phyloP scores from a whole-genome alignment of 2,113 vertebrate genomes.

The Vicugna pacos region DNA sequence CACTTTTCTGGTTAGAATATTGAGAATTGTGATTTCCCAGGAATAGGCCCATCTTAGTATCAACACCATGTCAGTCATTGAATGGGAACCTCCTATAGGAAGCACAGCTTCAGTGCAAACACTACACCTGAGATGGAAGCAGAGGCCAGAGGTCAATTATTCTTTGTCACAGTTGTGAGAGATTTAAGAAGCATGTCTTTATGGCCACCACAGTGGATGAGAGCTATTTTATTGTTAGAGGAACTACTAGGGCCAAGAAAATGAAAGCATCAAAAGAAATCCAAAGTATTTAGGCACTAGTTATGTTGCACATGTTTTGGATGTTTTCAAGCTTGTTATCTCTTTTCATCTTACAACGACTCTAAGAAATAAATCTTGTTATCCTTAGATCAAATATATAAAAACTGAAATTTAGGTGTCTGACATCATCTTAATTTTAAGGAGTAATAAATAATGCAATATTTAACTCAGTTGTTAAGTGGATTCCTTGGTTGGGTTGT shows the following conservation, averaged over 20 bases:
- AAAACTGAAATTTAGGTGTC: background rate
- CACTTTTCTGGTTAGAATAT: background rate
- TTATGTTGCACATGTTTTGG: background rate
- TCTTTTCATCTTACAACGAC: background rate
- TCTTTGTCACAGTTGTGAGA: background rate
- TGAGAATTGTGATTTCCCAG: background rate
- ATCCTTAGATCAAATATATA: background rate
- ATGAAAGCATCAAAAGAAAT: background rate
- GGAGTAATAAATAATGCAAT: background rate
- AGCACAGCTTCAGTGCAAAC: background rate
- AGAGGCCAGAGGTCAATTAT: background rate
- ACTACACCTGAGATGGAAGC: background rate
- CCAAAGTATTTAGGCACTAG: background rate
- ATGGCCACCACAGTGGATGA: background rate
- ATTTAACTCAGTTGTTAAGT: background rate
- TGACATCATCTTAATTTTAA: background rate
- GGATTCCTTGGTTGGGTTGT: background rate
- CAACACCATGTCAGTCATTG: background rate
- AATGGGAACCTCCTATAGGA: background rate
- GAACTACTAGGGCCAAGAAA: background rate
- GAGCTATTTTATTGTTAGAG: constrained; percentile 9
- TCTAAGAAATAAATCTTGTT: background rate
- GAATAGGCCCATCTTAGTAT: background rate
- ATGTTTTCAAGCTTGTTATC: background rate
- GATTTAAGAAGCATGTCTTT: background rate